Evolutionary conservation across 2,888 invertebrate genomes (phyloP).

Genomic region (Dynastes maya): DNA sequence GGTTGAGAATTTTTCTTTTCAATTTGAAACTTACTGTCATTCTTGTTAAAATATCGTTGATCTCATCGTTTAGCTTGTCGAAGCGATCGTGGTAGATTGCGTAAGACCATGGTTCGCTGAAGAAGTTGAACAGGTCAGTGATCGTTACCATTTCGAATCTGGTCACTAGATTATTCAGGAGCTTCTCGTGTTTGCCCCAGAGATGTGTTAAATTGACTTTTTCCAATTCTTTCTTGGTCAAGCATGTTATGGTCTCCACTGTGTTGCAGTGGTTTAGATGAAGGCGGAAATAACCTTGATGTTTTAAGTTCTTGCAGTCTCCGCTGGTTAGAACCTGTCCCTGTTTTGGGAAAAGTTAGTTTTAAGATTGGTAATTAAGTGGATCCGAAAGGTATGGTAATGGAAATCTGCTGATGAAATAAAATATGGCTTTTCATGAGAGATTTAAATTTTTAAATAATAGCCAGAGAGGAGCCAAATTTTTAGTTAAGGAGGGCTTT

Average conservation of each 20-base stretch:
- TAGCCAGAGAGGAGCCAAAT: no score
- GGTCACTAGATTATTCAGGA: slow-evolving; percentile 78
- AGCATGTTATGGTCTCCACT: slow-evolving; percentile 76
- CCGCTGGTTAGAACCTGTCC: slow-evolving; percentile 76
- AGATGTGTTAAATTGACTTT: slow-evolving; percentile 63
- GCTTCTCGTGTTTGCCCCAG: slow-evolving; percentile 82
- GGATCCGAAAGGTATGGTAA: no score
- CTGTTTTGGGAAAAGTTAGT: slow-evolving; percentile 64
- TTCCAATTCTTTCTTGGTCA: slow-evolving; percentile 66
- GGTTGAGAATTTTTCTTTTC: neutral
- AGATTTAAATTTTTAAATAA: no score
- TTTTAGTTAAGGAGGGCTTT: no score
- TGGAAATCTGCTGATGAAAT: no score
- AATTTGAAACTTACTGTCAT: slow-evolving; percentile 49
- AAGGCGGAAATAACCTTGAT: slow-evolving; percentile 76
- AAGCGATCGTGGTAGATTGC: slow-evolving; percentile 79
- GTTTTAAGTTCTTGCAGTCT: slow-evolving; percentile 65
- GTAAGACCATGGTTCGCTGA: slow-evolving; percentile 78
- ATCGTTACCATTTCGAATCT: slow-evolving; percentile 77
- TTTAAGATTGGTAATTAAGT: no score
- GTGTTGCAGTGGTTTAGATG: slow-evolving; percentile 74
- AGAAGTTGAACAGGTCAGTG: slow-evolving; percentile 78
- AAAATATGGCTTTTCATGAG: no score
- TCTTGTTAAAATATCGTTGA: slow-evolving; percentile 59
- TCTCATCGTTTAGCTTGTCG: slow-evolving; percentile 68